Percentiles rank a stretch among this genome's conserved stretches.
Evolutionary conservation across 2,888 invertebrate genomes (phyloP).

Genomic region (Junonia oenone): DNA sequence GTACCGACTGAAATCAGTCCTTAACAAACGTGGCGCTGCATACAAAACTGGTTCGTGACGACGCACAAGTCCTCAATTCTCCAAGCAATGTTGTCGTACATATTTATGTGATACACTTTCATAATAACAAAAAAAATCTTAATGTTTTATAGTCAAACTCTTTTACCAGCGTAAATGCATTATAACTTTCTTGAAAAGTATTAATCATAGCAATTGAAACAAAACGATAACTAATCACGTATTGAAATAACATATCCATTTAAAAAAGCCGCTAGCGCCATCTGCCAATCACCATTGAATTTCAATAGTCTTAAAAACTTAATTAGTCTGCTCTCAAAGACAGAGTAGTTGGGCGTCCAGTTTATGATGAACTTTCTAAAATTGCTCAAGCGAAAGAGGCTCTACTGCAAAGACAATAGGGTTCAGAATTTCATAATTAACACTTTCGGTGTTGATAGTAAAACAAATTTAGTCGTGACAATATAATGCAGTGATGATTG

Average conservation of each 20-base stretch:
- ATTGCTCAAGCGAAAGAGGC: constrained; percentile 22
- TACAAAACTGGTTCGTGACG: constrained; percentile 41
- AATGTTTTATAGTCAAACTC: background rate
- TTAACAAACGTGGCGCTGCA: constrained; percentile 39
- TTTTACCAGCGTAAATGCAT: too few relatives aligned
- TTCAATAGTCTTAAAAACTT: constrained; percentile 73
- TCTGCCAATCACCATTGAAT: constrained; percentile 72
- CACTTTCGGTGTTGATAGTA: constrained; percentile 15
- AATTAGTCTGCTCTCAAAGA: constrained; percentile 75
- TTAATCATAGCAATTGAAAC: constrained; percentile 33
- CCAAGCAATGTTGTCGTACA: constrained; percentile 22
- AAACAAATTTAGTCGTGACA: constrained; percentile 40
- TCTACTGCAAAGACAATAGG: constrained; percentile 35
- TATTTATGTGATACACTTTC: background rate
- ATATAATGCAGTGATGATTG: constrained; percentile 68
- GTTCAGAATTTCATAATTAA: constrained; percentile 34
- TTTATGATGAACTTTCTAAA: constrained; percentile 27
- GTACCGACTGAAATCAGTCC: constrained; percentile 27
- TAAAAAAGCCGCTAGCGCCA: constrained; percentile 72
- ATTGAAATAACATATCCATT: constrained; percentile 53
- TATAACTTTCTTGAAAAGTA: constrained; percentile 16
- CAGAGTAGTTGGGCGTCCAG: constrained; percentile 50
- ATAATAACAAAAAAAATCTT: background rate
- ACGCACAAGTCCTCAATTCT: constrained; percentile 33
- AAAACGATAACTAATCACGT: constrained; percentile 19